phyloP scores from a whole-genome alignment of 2,888 invertebrate species.

The Acleris laterana region DNA sequence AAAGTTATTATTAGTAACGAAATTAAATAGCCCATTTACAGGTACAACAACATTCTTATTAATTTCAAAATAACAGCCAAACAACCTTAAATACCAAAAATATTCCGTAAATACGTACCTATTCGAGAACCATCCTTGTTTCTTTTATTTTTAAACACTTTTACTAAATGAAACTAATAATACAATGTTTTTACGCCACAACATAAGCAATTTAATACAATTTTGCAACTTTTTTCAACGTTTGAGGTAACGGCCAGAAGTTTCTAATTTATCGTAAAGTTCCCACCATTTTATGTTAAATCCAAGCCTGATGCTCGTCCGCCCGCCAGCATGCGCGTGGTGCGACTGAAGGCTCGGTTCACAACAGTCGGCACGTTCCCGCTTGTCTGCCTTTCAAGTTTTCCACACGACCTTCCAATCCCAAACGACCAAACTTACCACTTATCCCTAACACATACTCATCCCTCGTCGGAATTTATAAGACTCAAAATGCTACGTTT shows the following conservation, averaged over 20 bases:
- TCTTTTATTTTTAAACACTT: conserved; percentile 17
- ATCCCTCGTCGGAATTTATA: conserved; percentile 12
- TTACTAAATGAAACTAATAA: neutral
- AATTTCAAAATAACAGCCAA: no score
- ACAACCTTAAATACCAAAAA: no score
- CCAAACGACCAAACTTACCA: conserved; percentile 44
- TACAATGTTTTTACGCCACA: conserved; percentile 1
- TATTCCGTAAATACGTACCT: conserved; percentile 5
- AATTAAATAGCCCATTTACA: no score
- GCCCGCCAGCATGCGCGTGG: conserved; percentile 73
- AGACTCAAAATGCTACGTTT: conserved; percentile 13
- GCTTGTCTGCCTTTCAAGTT: conserved; percentile 78
- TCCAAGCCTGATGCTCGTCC: conserved; percentile 54
- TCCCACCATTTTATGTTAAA: conserved; percentile 65
- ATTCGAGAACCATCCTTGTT: conserved; percentile 24
- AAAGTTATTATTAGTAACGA: no score
- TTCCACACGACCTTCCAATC: conserved; percentile 48
- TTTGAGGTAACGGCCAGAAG: conserved; percentile 50
- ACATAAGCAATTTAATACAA: neutral
- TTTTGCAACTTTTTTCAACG: neutral
- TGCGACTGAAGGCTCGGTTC: conserved; percentile 74
- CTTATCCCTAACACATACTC: neutral
- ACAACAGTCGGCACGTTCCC: conserved; percentile 69
- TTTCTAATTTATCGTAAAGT: conserved; percentile 74
- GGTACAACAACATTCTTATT: no score